Base-by-base conservation (phyloP, 2,888 invertebrate species). In the Platycheirus rosarum region DNA sequence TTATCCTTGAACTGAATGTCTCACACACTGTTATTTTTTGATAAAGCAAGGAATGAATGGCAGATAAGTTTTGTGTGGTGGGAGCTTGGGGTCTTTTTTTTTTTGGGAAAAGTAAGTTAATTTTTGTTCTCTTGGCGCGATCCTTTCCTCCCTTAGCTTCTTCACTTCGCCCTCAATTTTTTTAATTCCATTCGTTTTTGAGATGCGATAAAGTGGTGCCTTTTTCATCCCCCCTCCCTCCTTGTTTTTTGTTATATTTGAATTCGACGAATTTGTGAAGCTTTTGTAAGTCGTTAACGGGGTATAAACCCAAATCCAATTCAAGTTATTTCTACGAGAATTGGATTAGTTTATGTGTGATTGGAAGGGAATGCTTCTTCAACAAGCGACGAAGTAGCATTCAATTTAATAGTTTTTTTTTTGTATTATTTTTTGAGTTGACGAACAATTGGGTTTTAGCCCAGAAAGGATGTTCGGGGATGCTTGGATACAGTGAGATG, bases 311-410 rank as follows among this genome's bases (percentile, higher is more conserved):
- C 76, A 42, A 80, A 80, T 80, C 80, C 76, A 70, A 80, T 80
- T 76, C 51, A 42, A 80, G 76, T 71, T 71, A 75, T 80, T 80
- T 66, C 70, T 60, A 23, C 76, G 48, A 76, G 80, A 80, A 80
- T 80, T 70, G 76, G 80, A 80, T 80, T 71, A 80, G 76, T 76
- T 80, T 80, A 80, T 80, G 70, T 80, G 76, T 76, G 80, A 80
- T 80, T 80, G 80, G 76, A 80, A n/a, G 40, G 37, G 63, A 57
- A 60, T 35, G 65, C 60, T 49, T 42, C 40, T 20, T 42, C 20
- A 8, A 40, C 48, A 55, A 37, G 32, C 29, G 16, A 16, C 14
- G 14, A 20, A 49, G 14, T 9, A 60, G 37, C 49, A 44, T 49
- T 71, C 42, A 77, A 55, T 63, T 53, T 53, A 23, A 70, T 80